These are phyloP conservation scores for Eriocheir sinensis DNA, from an alignment of 1,140 invertebrate genomes.

Conservation along the genomic window DNA sequence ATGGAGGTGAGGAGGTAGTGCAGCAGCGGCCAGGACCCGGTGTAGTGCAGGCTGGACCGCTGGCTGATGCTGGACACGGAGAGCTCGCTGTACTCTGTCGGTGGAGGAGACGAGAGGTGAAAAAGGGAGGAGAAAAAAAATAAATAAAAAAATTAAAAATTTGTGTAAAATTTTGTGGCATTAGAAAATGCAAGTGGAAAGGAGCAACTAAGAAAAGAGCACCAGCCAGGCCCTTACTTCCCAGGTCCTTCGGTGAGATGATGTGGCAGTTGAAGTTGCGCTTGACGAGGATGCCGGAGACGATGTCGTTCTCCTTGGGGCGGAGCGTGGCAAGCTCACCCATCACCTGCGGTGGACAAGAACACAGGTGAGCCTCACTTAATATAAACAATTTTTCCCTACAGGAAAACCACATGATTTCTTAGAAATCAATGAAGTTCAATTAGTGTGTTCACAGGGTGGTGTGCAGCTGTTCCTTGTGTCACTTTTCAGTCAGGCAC, in stretches of 20 bases:
- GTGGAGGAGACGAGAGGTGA: constrained; percentile 81
- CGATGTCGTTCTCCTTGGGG: constrained; percentile 88
- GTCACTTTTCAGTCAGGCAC: too few species aligned
- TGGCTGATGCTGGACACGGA: constrained; percentile 96
- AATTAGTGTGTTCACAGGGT: too few species aligned
- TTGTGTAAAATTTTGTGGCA: background rate
- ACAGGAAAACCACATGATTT: too few species aligned
- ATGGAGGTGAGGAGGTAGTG: constrained; percentile 92
- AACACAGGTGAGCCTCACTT: too few species aligned
- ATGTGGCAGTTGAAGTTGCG: constrained; percentile 99
- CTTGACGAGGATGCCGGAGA: constrained; percentile 98
- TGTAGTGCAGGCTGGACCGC: constrained; percentile 93
- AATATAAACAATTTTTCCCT: too few species aligned
- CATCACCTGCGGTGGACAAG: constrained; percentile 89
- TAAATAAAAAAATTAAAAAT: constrained; percentile 37
- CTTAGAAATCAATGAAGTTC: too few species aligned
- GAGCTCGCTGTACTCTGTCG: constrained; percentile 94
- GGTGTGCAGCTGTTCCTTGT: too few species aligned
- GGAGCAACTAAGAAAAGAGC: background rate
- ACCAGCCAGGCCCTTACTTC: constrained; percentile 82
- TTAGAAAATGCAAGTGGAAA: background rate
- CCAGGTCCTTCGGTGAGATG: constrained; percentile 93
- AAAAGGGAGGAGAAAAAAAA: constrained; percentile 79
- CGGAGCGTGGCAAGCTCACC: constrained; percentile 93
- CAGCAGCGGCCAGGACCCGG: constrained; percentile 89